phyloP scores from a whole-genome alignment of 2,888 invertebrate species.

The Andricus curvator region DNA sequence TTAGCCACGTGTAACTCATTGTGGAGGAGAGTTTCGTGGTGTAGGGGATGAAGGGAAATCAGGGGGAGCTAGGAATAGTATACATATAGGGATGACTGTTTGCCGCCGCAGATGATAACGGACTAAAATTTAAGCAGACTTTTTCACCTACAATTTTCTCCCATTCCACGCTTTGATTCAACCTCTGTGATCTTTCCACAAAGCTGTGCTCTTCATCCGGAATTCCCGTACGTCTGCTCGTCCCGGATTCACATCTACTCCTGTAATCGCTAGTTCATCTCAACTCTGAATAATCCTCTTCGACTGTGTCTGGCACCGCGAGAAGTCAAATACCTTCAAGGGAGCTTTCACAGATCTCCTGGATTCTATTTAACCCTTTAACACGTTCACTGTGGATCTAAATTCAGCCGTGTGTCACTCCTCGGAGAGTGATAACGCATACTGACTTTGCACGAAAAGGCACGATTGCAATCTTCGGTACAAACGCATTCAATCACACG shows the following conservation, averaged over 20 bases:
- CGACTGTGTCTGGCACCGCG: neutral
- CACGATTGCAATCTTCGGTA: neutral
- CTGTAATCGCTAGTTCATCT: slow-evolving; percentile 15
- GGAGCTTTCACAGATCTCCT: slow-evolving; percentile 21
- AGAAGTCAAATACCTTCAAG: slow-evolving; percentile 24
- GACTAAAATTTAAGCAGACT: slow-evolving; percentile 16
- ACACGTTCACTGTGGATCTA: neutral
- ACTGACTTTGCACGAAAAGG: neutral
- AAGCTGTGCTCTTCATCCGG: slow-evolving; percentile 36
- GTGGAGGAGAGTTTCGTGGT: neutral
- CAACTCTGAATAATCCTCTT: slow-evolving; percentile 12
- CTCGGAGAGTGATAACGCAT: neutral
- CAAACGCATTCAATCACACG: slow-evolving; percentile 5
- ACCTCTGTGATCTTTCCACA: slow-evolving; percentile 31
- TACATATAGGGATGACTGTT: neutral
- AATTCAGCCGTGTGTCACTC: neutral
- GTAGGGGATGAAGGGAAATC: neutral
- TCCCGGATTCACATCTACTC: slow-evolving; percentile 4
- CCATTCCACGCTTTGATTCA: neutral
- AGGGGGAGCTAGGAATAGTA: neutral
- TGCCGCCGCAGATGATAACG: neutral
- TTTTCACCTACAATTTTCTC: slow-evolving; percentile 25
- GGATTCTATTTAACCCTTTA: slow-evolving; percentile 17
- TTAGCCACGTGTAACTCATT: slow-evolving; percentile 50
- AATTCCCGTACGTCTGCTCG: slow-evolving; percentile 23